Base-by-base conservation (phyloP, 2,113 vertebrate genomes). In the Aldabrachelys gigantea region DNA sequence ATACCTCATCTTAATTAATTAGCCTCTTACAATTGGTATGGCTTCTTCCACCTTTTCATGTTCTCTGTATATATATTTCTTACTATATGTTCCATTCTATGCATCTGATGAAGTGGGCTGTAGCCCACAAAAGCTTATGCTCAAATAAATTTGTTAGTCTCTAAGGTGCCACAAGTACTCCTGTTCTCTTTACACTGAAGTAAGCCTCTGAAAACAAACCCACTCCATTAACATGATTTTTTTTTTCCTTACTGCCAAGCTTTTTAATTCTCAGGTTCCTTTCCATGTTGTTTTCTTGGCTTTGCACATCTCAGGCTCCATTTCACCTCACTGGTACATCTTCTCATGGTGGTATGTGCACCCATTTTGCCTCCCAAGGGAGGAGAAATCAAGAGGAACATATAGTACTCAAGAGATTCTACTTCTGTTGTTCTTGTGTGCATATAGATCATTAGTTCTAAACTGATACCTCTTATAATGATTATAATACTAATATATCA, bases 361-460 rank as follows among this genome's bases (percentile, higher is more conserved):
- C 1, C 16, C 35, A 1, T 85, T 22, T 56, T 90, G 38, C 65
- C 85, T 54, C 9, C 47, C 89, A 41, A 85, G 13, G 27, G 91
- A 91, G 9, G 10, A 83, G 47, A 95, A 87, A 79, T 76, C 10
- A 4, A 16, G 35, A 53, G 10, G 44, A 90, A 5, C 1, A 16
- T 8, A 1, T 5, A 13, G 59, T 35, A 8, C 10, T 81, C 31
- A 56, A 59, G 16, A 79, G 52, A 25, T 11, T 83, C 90, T 24
- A 3, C 14, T 57, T 94, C 9, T 90, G 27, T 52, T 94, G 35
- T 52, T 94, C 25, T 3, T 59, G 87, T 56, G 38, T 80, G 4
- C 0, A 0, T 25, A 10, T 1, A 21, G n/a, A 83, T 50, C 50
- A 9, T 17, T 41, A 54, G 31, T 31, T 76, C 54, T 56, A 19